Percentiles rank a stretch among this genome's conserved stretches.
Conservation (phyloP, 1,140 invertebrate genomes). For the Tenebrio molitor region DNA sequence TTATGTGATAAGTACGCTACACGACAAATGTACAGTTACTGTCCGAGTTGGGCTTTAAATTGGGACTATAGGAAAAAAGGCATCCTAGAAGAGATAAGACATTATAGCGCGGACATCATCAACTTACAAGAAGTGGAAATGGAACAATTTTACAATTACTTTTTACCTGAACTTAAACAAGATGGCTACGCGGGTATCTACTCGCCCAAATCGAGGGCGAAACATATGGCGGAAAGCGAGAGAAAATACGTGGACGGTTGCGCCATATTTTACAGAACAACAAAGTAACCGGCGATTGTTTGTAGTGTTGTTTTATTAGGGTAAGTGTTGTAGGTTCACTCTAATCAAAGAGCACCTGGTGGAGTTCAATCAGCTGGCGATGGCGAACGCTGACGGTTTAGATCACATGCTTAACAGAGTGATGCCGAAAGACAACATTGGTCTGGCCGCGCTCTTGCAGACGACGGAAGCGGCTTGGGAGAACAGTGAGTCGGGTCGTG, state of each 20-base stretch:
- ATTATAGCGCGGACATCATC: slow-evolving; percentile 98
- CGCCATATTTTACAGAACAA: slow-evolving; percentile 96
- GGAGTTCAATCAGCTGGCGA: slow-evolving; percentile 98
- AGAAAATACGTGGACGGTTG: slow-evolving; percentile 99
- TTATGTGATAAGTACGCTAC: slow-evolving; percentile 99
- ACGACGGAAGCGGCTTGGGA: slow-evolving; percentile 96
- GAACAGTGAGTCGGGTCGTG: slow-evolving; percentile 75
- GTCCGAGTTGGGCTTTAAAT: slow-evolving; percentile 95
- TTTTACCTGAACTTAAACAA: slow-evolving; percentile 92
- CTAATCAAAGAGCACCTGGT: slow-evolving; percentile 95
- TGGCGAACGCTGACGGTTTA: slow-evolving; percentile 97
- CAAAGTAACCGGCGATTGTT: slow-evolving; percentile 82
- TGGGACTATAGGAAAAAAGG: slow-evolving; percentile 99
- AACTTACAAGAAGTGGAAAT: slow-evolving; percentile 99
- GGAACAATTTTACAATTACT: slow-evolving; percentile 98
- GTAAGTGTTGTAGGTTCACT: slow-evolving; percentile 82
- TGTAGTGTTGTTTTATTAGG: not conserved
- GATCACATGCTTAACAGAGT: slow-evolving; percentile 99
- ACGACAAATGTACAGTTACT: slow-evolving; percentile 97
- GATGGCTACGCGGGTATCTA: slow-evolving; percentile 99
- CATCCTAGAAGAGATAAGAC: slow-evolving; percentile 96
- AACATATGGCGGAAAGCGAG: slow-evolving; percentile 98
- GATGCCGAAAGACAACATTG: slow-evolving; percentile 99
- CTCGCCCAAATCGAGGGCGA: slow-evolving; percentile 97
- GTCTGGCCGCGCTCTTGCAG: slow-evolving; percentile 93